These are phyloP conservation scores for Scaptomyza polygonia DNA, from an alignment of 2,888 invertebrate species.

Conservation along the genomic window DNA sequence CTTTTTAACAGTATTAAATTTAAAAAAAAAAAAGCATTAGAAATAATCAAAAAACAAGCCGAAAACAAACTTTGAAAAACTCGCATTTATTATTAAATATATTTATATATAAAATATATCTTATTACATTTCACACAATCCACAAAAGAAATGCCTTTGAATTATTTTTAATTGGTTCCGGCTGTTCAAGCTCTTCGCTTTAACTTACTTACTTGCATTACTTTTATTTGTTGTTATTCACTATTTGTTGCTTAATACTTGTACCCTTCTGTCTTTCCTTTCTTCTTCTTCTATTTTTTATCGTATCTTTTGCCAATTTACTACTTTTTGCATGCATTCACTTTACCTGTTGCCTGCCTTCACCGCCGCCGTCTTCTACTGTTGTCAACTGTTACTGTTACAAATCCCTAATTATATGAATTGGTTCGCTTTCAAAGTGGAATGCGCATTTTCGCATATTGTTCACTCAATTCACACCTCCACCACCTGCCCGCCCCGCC, in stretches of 20 bases:
- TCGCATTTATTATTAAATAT: too few species aligned
- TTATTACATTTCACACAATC: too few species aligned
- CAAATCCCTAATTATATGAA: slow-evolving; percentile 11
- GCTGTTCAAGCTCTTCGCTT: not conserved
- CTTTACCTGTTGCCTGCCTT: slow-evolving; percentile 23
- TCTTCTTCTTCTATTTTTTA: too few species aligned
- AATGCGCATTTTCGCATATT: slow-evolving; percentile 9
- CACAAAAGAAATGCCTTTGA: not conserved
- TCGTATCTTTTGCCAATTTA: slow-evolving; percentile 9
- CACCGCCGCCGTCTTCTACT: not conserved
- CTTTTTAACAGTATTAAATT: too few species aligned
- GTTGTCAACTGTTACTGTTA: too few species aligned
- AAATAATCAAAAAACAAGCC: too few species aligned
- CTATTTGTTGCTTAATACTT: not conserved
- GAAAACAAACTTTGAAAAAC: too few species aligned
- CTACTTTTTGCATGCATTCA: too few species aligned
- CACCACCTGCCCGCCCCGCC: not conserved
- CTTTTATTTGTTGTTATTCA: not conserved
- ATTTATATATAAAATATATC: not conserved
- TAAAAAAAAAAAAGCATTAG: too few species aligned
- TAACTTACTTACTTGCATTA: not conserved
- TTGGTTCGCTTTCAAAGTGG: slow-evolving; percentile 15
- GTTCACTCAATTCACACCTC: not conserved
- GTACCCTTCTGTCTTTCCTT: not conserved
- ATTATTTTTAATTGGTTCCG: slow-evolving; percentile 3